Conservation (phyloP, 2,888 invertebrate genomes). For the Alloscopus bannaensis region DNA sequence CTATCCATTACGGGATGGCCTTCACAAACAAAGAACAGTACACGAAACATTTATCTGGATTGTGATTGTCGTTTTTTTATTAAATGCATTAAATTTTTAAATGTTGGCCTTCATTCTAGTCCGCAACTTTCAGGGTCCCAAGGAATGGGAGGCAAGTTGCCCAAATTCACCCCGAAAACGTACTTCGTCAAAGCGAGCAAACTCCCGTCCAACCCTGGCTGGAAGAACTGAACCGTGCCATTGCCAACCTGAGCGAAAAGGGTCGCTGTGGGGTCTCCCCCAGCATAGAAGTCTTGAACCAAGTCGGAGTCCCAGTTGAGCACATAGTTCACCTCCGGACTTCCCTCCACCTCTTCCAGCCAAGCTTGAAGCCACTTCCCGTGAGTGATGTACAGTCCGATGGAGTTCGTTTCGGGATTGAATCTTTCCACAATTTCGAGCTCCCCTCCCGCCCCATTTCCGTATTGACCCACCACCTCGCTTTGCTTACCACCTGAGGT, state of each 20-base stretch:
- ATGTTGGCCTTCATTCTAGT: background rate
- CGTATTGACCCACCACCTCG: constrained; percentile 26
- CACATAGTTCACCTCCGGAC: background rate
- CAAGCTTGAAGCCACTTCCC: constrained; percentile 10
- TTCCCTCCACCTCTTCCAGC: too few relatives aligned
- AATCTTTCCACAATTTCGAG: constrained; percentile 11
- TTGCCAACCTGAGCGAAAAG: background rate
- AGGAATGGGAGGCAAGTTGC: constrained; percentile 29
- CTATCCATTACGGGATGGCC: too few relatives aligned
- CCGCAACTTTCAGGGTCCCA: constrained; percentile 42
- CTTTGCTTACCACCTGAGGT: too few relatives aligned
- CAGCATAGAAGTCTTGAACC: constrained; percentile 27
- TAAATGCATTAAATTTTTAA: too few relatives aligned
- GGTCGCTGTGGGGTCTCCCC: background rate
- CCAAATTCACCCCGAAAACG: constrained; percentile 26
- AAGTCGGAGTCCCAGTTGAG: background rate
- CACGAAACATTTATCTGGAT: too few relatives aligned
- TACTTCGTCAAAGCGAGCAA: background rate
- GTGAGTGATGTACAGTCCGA: background rate
- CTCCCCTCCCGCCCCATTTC: background rate
- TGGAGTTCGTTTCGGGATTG: background rate
- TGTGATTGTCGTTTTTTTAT: too few relatives aligned
- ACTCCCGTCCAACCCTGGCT: background rate
- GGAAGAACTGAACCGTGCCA: background rate
- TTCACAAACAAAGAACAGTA: too few relatives aligned